Evolutionary conservation across 1,140 invertebrate species (phyloP), one percentile per base, ranked within the genome.

Genomic region (Hermetia illucens): DNA sequence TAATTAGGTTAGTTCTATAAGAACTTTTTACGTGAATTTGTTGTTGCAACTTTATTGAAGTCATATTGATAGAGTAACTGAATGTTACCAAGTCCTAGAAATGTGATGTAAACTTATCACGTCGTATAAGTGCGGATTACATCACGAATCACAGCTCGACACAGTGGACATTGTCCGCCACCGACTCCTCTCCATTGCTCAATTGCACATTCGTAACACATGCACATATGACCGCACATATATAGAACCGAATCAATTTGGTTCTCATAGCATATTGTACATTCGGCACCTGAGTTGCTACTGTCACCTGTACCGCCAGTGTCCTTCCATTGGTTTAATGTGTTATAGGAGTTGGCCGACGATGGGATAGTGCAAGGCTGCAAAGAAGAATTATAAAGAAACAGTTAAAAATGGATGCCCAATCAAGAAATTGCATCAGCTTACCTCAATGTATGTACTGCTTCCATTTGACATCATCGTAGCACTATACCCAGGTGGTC

Each of bases 141-240:
- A 58, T 98, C 93, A 48, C 79, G 75, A 44, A 98, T 96, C 13
- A 77, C 70, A 4, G 90, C 86, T 30, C 92, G 67, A 57, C 93
- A 98, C 15, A 98, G 77, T 1, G 93, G 93, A 63, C 93, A 98
- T 46, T 90, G 82, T 2, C 83, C 85, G 25, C 84, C 85, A 1
- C 85, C 84, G 49, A 84, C 85, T 15, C 83, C 81, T 27, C 81
- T 69, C 82, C 88, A 92, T 52, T 94, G 87, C 47, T 91, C 81
- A 12, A 85, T 72, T 2, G 91, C 91, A 65, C 92, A 96, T n/a
- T 86, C 70, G 53, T 89, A 96, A 58, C 93, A 98, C 90, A 96
- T 93, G 54, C 93, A 98, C 86, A 97, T 93, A 66, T 97, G 92
- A 25, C 93, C 92, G 61, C 93, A 98, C 66, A 84, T 89, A 55